A percentile compares a stretch with the other conserved stretches of the same genome.
Conservation (phyloP, 2,113 vertebrate species). For the Nyctibius bracteatus region DNA sequence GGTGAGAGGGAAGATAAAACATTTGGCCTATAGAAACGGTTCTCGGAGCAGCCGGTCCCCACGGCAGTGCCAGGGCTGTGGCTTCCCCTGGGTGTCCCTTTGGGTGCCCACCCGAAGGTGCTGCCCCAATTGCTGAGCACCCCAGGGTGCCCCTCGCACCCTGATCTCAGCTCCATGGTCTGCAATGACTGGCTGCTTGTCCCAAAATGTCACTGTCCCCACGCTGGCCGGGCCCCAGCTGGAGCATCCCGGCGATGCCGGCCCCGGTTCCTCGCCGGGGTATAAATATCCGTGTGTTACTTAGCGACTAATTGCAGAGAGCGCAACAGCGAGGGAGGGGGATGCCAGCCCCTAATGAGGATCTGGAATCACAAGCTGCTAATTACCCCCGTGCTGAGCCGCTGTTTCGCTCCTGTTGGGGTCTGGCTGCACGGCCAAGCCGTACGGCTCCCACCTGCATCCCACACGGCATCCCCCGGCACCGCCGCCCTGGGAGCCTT, state of each 20-base stretch:
- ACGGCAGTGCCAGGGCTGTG: accelerated
- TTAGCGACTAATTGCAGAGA: conserved; percentile 65
- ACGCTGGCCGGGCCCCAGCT: accelerated
- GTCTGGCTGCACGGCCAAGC: background rate
- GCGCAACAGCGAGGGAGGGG: background rate
- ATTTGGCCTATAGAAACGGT: background rate
- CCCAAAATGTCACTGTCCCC: accelerated
- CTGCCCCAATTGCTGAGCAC: accelerated
- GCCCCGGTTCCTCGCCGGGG: background rate
- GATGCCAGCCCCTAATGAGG: conserved; percentile 38
- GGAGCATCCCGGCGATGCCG: background rate
- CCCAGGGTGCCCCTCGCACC: background rate
- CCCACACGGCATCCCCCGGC: accelerated
- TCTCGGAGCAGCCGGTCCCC: background rate
- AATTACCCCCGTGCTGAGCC: conserved; percentile 39
- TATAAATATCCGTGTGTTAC: conserved; percentile 58
- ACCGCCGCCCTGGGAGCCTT: accelerated
- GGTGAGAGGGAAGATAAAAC: conserved; percentile 7
- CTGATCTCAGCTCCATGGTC: background rate
- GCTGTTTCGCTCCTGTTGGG: background rate
- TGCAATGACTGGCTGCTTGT: accelerated
- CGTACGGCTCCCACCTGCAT: accelerated
- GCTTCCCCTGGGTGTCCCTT: background rate
- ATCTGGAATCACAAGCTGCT: conserved; percentile 38
- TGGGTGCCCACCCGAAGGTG: background rate